Base-by-base conservation (phyloP, 2,113 vertebrate species). In the Zootoca vivipara region DNA sequence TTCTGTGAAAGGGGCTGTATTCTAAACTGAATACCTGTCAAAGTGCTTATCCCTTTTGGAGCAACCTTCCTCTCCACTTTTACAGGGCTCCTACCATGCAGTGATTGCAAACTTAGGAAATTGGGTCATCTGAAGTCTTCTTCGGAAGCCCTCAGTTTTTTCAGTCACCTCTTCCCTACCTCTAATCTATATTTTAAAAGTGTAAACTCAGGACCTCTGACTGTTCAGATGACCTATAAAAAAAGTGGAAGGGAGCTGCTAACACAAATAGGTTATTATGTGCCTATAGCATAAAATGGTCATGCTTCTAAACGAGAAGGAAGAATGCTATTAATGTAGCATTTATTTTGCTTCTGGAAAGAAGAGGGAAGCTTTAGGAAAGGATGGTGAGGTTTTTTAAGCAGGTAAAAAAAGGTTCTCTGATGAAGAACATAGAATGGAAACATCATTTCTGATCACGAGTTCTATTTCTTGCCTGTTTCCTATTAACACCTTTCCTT, bases 401-500 rank as follows among this genome's bases (percentile, higher is more conserved):
- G 18, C 10, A 30, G 62, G 24, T 20, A 24, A 26, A n/a, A 78
- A 69, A 26, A 20, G 6, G 58, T 90, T 7, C 62, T 1, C 4
- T 73, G 74, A 78, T 3, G 20, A 82, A 69, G 62, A 70, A 33
- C 7, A 7, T 30, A 73, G 69, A 87, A 67, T 28, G 20, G 46
- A 87, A 89, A 30, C 18, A 87, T n/a, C 64, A 84, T 84, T 90
- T 89, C 75, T 86, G 73, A 84, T 91, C 67, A 87, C 0, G 1
- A 79, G 89, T 91, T 91, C 82, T 89, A 73, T 64, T 94, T 75
- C 85, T 81, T 83, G 90, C 77, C 69, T 3, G 2, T 69, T 7
- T 30, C 77, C 81, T n/a, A 82, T 88, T 92, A 95, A 86, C 90
- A 86, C 33, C 10, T 58, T 90, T 93, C 64, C 85, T 72, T 70